Conservation (phyloP, 1,140 invertebrate species). For the Cydia strobilella region DNA sequence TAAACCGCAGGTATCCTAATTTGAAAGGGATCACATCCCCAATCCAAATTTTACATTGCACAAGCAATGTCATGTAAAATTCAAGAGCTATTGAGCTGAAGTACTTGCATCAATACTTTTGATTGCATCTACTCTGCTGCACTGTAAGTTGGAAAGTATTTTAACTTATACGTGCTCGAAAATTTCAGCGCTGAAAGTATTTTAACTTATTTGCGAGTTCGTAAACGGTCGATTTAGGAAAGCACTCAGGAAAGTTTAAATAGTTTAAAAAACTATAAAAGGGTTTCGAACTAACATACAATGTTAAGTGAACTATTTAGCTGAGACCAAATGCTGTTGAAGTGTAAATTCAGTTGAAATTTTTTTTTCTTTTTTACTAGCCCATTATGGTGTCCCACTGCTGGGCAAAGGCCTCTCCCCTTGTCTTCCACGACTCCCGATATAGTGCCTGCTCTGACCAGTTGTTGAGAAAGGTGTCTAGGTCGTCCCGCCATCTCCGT, state of each 20-base stretch:
- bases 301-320: too few relatives aligned
- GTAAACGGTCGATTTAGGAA: neutral
- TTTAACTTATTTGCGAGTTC: neutral
- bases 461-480: too few relatives aligned
- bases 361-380: too few relatives aligned
- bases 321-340: too few relatives aligned
- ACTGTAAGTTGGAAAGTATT: neutral
- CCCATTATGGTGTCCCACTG: too few relatives aligned
- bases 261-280: too few relatives aligned
- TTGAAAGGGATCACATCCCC: neutral
- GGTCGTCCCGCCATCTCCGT: too few relatives aligned
- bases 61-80: conserved; percentile 2
- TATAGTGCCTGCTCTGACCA: too few relatives aligned
- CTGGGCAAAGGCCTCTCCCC: too few relatives aligned
- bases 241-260: conserved; percentile 3
- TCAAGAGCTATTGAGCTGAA: neutral
- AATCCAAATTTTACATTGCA: neutral
- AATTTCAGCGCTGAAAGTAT: neutral
- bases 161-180: conserved; percentile 11
- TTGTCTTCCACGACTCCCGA: too few relatives aligned
- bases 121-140: neutral
- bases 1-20: neutral
- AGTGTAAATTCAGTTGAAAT: too few relatives aligned
- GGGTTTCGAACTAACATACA: too few relatives aligned
- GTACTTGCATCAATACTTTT: conserved; percentile 1